A percentile compares a stretch with the other conserved stretches of the same genome.
Conservation (phyloP, 2,113 vertebrate species). For the Neofelis nebulosa region DNA sequence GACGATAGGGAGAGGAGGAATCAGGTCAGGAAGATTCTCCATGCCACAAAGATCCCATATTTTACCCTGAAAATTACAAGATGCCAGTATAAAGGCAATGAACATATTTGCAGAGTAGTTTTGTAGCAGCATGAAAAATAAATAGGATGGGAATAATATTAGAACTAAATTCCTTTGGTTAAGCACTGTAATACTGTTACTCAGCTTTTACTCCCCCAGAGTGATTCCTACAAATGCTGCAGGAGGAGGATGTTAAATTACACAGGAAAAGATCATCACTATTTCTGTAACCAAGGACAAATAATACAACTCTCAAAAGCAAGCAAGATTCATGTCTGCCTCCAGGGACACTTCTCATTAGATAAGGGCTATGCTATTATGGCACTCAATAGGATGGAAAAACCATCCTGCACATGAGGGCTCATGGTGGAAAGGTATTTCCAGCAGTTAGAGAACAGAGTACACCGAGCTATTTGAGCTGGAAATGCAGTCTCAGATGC, state of each 20-base stretch:
- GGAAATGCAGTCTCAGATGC: not conserved
- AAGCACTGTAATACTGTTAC: not conserved
- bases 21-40: not conserved
- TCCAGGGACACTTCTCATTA: conserved; percentile 44
- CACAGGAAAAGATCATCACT: not conserved
- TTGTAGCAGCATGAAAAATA: not conserved
- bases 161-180: conserved; percentile 13
- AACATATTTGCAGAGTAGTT: not conserved
- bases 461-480: not conserved
- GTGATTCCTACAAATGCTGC: conserved; percentile 38
- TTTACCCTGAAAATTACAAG: not conserved
- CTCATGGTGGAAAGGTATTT: not conserved
- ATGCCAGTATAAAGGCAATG: not conserved
- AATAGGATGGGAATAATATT: not conserved
- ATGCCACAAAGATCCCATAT: not conserved
- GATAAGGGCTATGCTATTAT: not conserved
- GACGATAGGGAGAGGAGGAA: not conserved
- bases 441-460: not conserved
- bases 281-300: conserved; percentile 48
- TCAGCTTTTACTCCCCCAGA: conserved; percentile 8
- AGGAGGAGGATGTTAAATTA: conserved; percentile 40
- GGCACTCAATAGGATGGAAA: not conserved
- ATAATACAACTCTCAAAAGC: not conserved
- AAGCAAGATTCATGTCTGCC: conserved; percentile 37
- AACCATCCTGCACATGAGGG: not conserved